phyloP scores from a whole-genome alignment of 2,888 invertebrate species.

The Mimumesa dahlbomi region DNA sequence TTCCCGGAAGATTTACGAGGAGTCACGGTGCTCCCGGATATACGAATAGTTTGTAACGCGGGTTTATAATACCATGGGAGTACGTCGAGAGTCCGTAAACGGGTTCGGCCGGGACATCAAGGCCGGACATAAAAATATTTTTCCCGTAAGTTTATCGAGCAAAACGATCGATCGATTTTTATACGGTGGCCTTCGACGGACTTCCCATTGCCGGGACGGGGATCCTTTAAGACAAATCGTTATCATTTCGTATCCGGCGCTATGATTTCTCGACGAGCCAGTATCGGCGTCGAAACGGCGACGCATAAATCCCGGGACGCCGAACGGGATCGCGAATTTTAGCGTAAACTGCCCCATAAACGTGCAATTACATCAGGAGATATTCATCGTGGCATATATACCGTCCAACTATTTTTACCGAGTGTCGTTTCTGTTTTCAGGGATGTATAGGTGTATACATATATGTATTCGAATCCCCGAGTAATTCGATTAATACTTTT shows the following conservation, averaged over 20 bases:
- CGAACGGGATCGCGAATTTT: neutral
- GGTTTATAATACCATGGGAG: neutral
- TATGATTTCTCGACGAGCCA: conserved; percentile 37
- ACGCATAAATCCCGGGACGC: conserved; percentile 28
- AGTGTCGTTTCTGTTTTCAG: too few species aligned
- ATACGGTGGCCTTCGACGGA: conserved; percentile 28
- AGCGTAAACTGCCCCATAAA: too few species aligned
- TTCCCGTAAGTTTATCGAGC: conserved; percentile 23
- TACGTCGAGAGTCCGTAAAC: conserved; percentile 15
- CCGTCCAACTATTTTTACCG: too few species aligned
- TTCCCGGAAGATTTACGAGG: too few species aligned
- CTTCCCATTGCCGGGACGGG: conserved; percentile 40
- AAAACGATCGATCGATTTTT: conserved; percentile 39
- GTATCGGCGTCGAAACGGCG: conserved; percentile 37
- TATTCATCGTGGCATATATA: too few species aligned
- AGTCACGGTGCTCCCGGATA: too few species aligned
- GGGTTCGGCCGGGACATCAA: conserved; percentile 17
- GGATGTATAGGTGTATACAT: too few species aligned
- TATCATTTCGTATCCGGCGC: conserved; percentile 31
- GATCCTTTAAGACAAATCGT: conserved; percentile 42
- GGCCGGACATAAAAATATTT: conserved; percentile 43
- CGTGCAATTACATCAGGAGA: too few species aligned
- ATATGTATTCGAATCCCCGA: too few species aligned
- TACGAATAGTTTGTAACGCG: conserved; percentile 26
- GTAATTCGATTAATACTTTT: too few species aligned